Percentiles rank a stretch among this genome's conserved stretches.
Conservation (phyloP, 1,140 invertebrate genomes). For the Notospermus geniculatus region DNA sequence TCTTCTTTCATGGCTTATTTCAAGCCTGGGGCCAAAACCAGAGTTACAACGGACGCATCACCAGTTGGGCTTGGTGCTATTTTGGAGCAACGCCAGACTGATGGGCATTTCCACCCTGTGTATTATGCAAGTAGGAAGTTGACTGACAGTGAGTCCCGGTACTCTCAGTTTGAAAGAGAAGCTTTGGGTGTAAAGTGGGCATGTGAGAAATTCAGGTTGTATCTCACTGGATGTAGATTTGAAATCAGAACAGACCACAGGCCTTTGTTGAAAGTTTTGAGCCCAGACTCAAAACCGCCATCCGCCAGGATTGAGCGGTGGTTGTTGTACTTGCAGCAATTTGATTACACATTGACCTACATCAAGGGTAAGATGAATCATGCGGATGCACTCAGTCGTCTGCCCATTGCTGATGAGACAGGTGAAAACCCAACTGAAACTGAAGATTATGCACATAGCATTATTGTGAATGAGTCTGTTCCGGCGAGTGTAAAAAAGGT, state of each 20-base stretch:
- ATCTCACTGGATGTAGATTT: neutral
- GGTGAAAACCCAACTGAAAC: no score
- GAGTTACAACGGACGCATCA: neutral
- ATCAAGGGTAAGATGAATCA: slow-evolving; percentile 20
- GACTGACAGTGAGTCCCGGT: neutral
- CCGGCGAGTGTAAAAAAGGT: no score
- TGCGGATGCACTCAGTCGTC: slow-evolving; percentile 8
- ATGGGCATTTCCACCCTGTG: neutral
- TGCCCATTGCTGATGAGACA: neutral
- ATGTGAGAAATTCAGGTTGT: neutral
- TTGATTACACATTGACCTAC: slow-evolving; percentile 20
- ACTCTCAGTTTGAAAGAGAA: slow-evolving; percentile 1
- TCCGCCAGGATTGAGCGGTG: slow-evolving; percentile 9
- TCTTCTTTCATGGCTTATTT: neutral
- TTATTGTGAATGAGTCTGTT: no score
- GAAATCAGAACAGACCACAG: slow-evolving; percentile 1
- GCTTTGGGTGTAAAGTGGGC: neutral
- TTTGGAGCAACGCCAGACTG: neutral
- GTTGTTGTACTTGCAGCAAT: slow-evolving; percentile 14
- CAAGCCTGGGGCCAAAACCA: slow-evolving; percentile 1
- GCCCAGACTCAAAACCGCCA: neutral
- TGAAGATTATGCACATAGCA: no score
- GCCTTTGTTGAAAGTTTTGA: neutral
- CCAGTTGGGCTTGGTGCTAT: neutral
- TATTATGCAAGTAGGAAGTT: neutral